A percentile compares a stretch with the other conserved stretches of the same genome.
Evolutionary conservation across 2,113 vertebrate species (phyloP).

Genomic region (Myodes glareolus): DNA sequence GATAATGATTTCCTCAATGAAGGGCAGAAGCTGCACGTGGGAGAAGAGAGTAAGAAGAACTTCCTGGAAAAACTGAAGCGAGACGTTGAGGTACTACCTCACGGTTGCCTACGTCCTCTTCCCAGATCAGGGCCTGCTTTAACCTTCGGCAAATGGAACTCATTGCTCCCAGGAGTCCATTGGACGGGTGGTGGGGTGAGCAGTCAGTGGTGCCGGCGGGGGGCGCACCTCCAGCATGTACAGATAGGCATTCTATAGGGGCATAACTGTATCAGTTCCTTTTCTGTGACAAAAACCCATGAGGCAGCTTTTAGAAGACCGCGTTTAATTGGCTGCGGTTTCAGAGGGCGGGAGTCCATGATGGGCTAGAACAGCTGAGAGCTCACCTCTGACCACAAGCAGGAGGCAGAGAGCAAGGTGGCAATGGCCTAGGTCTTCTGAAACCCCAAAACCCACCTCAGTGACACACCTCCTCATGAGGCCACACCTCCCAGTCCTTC

Average conservation of each 20-base stretch:
- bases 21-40: slow-evolving; percentile 94
- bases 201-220: background rate
- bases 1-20: slow-evolving; percentile 98
- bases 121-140: background rate
- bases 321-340: background rate
- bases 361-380: background rate
- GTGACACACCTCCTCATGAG: background rate
- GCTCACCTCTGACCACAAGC: background rate
- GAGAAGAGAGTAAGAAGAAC: slow-evolving; percentile 96
- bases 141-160: background rate
- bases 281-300: background rate
- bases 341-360: background rate
- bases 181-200: background rate
- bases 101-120: background rate
- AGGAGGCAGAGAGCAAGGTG: background rate
- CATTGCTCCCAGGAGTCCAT: background rate
- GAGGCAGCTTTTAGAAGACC: background rate
- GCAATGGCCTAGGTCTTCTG: background rate
- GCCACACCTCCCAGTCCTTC: background rate
- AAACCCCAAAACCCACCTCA: background rate
- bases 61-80: slow-evolving; percentile 96
- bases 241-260: background rate
- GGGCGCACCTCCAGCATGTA: background rate
- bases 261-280: background rate
- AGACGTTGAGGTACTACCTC: slow-evolving; percentile 93